phyloP scores from a whole-genome alignment of 2,888 invertebrate species.

The Cistogaster globosa region DNA sequence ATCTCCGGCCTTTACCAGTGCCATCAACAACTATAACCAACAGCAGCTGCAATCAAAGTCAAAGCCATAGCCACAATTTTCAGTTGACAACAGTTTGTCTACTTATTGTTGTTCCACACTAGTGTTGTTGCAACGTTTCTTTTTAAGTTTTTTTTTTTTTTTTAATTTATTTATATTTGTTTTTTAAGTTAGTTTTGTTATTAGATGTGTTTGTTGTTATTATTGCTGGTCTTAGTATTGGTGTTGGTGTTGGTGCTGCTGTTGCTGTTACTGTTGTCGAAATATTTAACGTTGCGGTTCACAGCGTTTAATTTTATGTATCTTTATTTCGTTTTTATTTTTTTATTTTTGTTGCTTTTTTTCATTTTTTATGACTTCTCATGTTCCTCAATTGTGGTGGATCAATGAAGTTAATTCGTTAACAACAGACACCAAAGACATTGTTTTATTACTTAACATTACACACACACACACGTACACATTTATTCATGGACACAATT shows the following conservation, averaged over 20 bases:
- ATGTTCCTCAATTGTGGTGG: conserved; percentile 56
- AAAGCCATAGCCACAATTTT: conserved; percentile 67
- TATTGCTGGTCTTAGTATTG: conserved; percentile 20
- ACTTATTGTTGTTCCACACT: conserved; percentile 57
- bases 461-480: neutral
- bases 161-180: conserved; percentile 37
- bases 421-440: conserved; percentile 52
- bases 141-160: conserved; percentile 29
- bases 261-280: conserved; percentile 59
- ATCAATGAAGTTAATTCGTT: conserved; percentile 63
- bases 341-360: conserved; percentile 7
- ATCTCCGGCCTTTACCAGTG: conserved; percentile 70
- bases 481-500: neutral
- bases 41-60: conserved; percentile 66
- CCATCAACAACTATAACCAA: conserved; percentile 65
- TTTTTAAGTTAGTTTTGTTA: conserved; percentile 44
- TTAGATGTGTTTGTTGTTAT: conserved; percentile 35
- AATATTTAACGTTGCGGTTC: conserved; percentile 70
- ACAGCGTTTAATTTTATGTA: conserved; percentile 68
- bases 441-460: conserved; percentile 39
- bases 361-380: conserved; percentile 47
- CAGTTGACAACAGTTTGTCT: conserved; percentile 71
- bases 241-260: conserved; percentile 22
- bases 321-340: conserved; percentile 53
- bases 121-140: conserved; percentile 44